Conservation (phyloP, 2,113 vertebrate species). For the Oreochromis spilurus region DNA sequence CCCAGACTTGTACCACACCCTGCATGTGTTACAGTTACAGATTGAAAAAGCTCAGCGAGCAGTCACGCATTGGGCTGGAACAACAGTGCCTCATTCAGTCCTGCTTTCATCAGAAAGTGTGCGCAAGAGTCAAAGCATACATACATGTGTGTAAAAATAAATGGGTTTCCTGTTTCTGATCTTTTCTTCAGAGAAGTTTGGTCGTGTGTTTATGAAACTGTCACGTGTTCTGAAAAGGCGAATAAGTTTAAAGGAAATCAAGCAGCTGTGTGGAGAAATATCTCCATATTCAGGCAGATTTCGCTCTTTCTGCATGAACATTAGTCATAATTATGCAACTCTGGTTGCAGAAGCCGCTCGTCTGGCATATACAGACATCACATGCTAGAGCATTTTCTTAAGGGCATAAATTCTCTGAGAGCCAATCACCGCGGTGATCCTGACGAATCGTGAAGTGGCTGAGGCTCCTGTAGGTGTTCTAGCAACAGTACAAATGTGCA, state of each 20-base stretch:
- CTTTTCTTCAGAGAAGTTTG: background rate
- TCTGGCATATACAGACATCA: background rate
- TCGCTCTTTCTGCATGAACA: background rate
- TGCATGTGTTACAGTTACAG: background rate
- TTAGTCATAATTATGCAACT: conserved; percentile 14
- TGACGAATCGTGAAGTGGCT: background rate
- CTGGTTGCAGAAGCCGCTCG: background rate
- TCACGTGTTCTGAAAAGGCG: background rate
- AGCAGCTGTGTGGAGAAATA: background rate
- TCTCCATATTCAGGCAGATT: background rate
- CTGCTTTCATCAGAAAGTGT: background rate
- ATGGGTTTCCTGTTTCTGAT: conserved; percentile 27
- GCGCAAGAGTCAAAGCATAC: background rate
- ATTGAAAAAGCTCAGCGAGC: background rate
- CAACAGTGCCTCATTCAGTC: background rate
- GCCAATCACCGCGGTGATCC: background rate
- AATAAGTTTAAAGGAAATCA: background rate
- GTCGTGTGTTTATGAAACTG: background rate
- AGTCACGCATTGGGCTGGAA: background rate
- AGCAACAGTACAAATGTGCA: background rate
- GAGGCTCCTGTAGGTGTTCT: background rate
- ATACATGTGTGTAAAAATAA: background rate
- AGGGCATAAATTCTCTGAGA: background rate
- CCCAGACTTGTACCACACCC: conserved; percentile 35
- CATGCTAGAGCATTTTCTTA: background rate